Base-by-base conservation (phyloP, 2,888 invertebrate species). In the Ichneumoninae sp. region DNA sequence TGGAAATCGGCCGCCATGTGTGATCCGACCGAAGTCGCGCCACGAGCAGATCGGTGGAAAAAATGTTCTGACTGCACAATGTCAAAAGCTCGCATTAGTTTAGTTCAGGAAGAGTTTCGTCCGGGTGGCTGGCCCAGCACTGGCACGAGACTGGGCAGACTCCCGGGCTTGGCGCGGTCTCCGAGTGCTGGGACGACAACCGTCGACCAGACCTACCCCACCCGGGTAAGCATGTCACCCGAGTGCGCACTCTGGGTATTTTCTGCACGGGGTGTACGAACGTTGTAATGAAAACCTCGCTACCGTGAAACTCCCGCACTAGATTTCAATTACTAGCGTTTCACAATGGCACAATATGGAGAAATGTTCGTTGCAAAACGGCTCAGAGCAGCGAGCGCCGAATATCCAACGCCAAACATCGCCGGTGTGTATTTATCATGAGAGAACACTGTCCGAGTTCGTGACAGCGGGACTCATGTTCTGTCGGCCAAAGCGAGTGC, bases 281-380 rank as follows among this genome's bases (percentile, higher is more conserved):
- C 33, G 77, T 57, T 68, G 19, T 57, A 19, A 71, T 82, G 76
- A 36, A 77, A 76, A 71, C 57, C 66, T 50, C 19, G 36, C 66
- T 71, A 36, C 71, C 36, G 33, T 22, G 10, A 26, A 65, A 22
- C 71, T 71, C 33, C 33, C 40, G 26, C 19, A 10, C 19, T 36
- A 5, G 47, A 36, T 36, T 65, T 65, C 13, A 19, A 52, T 65
- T 62, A n/a, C 44, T 6, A 5, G 52, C 5, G 3, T 50, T 52
- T 44, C n/a, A 47, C 30, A 13, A 26, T 69, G n/a, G 16, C 3
- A 33, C n/a, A 65, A 65, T 60, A 33, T 33, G n/a, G 36, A 26
- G 26, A 44, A 44, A 60, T 16, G 8, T 13, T 72, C 13, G 26
- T 60, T 16, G 60, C 40, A 6, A 60, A 60, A 16, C 3, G 5